These are phyloP conservation scores for Lamprotornis superbus DNA, from an alignment of 2,113 vertebrate species.

Conservation along the genomic window DNA sequence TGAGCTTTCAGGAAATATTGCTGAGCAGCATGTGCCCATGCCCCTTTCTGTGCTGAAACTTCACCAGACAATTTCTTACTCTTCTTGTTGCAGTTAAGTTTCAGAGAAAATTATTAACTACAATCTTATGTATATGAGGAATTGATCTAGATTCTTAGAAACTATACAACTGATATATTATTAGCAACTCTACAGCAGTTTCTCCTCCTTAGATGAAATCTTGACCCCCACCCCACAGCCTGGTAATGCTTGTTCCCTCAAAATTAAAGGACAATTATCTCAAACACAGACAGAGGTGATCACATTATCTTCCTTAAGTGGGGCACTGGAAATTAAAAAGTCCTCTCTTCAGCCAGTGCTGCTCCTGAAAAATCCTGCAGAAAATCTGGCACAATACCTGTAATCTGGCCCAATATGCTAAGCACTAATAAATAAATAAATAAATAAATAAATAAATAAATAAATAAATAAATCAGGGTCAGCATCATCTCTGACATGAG, in stretches of 20 bases:
- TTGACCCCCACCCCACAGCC: neutral
- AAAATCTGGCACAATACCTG: neutral
- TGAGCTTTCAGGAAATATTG: neutral
- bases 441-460: neutral
- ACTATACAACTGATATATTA: neutral
- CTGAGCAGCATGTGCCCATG: neutral
- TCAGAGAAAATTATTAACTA: neutral
- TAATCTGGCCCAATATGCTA: neutral
- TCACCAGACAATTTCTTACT: neutral
- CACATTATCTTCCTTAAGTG: neutral
- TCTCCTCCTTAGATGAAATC: neutral
- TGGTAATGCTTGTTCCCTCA: neutral
- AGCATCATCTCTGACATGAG: neutral
- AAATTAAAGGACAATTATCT: slow-evolving; percentile 16
- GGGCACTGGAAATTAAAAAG: neutral
- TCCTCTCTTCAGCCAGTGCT: neutral
- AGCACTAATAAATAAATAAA: neutral
- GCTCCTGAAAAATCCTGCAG: neutral
- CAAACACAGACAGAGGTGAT: neutral
- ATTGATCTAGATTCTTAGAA: neutral
- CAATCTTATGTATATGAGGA: neutral
- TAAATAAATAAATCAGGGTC: neutral
- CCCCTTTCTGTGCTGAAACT: neutral
- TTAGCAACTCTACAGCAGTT: neutral
- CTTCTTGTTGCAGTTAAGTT: neutral